Base-by-base conservation (phyloP, 2,888 invertebrate species). In the Drosophila rellima region DNA sequence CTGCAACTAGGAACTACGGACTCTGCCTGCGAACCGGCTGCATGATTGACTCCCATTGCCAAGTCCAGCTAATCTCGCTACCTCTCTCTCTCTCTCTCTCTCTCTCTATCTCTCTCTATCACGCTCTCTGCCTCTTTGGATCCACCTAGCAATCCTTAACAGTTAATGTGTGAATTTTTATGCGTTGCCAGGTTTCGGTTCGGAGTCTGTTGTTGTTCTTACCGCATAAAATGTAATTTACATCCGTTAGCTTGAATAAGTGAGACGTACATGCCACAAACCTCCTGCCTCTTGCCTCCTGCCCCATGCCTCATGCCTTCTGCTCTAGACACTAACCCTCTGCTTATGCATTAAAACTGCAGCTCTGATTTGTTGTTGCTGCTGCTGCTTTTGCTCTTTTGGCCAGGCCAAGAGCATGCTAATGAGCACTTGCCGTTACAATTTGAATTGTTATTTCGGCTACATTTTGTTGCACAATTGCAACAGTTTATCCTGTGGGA, bases 151-250 rank as follows among this genome's bases (percentile, higher is more conserved):
- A 63, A 85, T 84, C 83, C 83, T 84, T 84, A 88, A 88, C 85
- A 88, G 89, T 88, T 85, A 85, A 85, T 88, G 85, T 85, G 85
- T 80, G 87, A 85, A 78, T 81, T 87, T 83, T 89, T 89, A 89
- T 89, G 90, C 90, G 82, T 80, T 83, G 78, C 79, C 88, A 88
- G 89, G 82, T 80, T 81, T 72, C 51, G 65, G 47, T 48, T 74
- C 63, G 70, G 77, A 66, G 47, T 48, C 44, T 20, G 80, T 74
- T 75, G 81, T 73, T 86, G 75, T 78, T 84, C 82, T 78, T 78
- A 71, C 83, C 84, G 77, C 80, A 83, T 82, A 88, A 88, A 87
- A 82, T 88, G 82, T 85, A 87, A 87, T 87, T 87, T 87, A 85
- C 87, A 87, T 87, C 87, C 87, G 89, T 89, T 87, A 87, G 74